These are phyloP conservation scores for Zaprionus camerounensis DNA, from an alignment of 1,140 invertebrate genomes.

Conservation along the genomic window DNA sequence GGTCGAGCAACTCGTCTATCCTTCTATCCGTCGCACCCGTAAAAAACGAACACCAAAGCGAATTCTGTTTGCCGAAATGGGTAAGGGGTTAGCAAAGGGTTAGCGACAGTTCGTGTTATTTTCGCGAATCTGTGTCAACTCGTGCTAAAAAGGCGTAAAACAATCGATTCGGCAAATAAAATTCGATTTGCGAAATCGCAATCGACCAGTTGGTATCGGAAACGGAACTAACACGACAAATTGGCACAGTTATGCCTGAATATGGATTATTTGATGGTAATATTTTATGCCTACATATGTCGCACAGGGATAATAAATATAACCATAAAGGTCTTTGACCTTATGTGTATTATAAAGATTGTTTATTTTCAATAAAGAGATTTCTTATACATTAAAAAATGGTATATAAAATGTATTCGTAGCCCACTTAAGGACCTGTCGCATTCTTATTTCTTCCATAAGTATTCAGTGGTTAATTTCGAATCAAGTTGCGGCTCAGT, in stretches of 20 bases:
- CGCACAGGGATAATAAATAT: neutral
- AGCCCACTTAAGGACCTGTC: neutral
- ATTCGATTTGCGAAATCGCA: conserved; percentile 66
- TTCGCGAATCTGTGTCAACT: conserved; percentile 62
- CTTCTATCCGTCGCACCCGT: conserved; percentile 20
- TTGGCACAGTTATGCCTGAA: conserved; percentile 49
- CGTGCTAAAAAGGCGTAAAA: conserved; percentile 77
- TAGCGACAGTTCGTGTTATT: conserved; percentile 26
- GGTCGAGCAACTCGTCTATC: conserved; percentile 60
- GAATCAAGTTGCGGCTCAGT: conserved; percentile 39
- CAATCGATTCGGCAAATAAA: conserved; percentile 78
- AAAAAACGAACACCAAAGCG: conserved; percentile 76
- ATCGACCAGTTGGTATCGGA: conserved; percentile 30
- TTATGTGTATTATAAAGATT: neutral
- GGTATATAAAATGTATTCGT: neutral
- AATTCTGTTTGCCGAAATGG: conserved; percentile 61
- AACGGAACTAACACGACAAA: conserved; percentile 58
- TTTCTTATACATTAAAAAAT: neutral
- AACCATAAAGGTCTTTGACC: neutral
- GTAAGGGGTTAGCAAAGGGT: conserved; percentile 55
- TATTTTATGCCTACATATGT: conserved; percentile 44
- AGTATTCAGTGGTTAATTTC: conserved; percentile 4
- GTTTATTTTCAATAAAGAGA: neutral
- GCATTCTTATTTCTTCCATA: neutral
- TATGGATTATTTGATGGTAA: conserved; percentile 47